Evolutionary conservation across 2,113 vertebrate genomes (phyloP), one percentile per base, ranked within the genome.

Genomic region (Orycteropus afer): DNA sequence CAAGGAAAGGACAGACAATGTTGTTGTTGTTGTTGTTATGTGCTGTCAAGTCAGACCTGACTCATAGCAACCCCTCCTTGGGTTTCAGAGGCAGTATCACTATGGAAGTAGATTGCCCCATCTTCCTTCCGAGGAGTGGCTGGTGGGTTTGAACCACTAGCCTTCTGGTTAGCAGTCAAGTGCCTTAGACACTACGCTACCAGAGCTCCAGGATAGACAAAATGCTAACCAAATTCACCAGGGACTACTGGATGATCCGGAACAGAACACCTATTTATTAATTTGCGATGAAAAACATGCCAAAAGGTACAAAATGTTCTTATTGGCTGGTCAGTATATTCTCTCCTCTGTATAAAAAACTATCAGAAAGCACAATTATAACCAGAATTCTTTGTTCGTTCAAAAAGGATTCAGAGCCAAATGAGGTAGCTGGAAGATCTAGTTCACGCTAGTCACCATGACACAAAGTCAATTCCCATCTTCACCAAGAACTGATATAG

Each of bases 291-390:
- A 71, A 45, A 89, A 79, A 20, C 9, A 27, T 20, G 40, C 27
- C 51, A 61, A 69, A 59, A 7, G 17, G n/a, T 42, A 51, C 34
- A 57, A 91, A 91, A 76, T 22, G 57, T 20, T 61, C 49, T 61
- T 53, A 47, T 14, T 91, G 67, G 47, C 34, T 76, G 49, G 34
- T 59, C 22, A 27, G 14, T 71, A 51, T 6, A 37, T 29, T 32
- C 61, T 51, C 13, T 79, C n/a, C 40, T 67, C 45, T 23, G 5
- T 49, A 89, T 11, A 89, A 63, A 93, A 40, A 89, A 40, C 55
- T 79, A 79, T 32, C 53, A 93, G 65, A 81, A 80, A 86, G 25
- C 86, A 65, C 89, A 85, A 83, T 13, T 32, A 88, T 76, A 73
- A 86, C n/a, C 67, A 57, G 78, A 80, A 82, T 18, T 25, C 7